Conservation (phyloP, 2,888 invertebrate genomes). For the Oscheius sp. region DNA sequence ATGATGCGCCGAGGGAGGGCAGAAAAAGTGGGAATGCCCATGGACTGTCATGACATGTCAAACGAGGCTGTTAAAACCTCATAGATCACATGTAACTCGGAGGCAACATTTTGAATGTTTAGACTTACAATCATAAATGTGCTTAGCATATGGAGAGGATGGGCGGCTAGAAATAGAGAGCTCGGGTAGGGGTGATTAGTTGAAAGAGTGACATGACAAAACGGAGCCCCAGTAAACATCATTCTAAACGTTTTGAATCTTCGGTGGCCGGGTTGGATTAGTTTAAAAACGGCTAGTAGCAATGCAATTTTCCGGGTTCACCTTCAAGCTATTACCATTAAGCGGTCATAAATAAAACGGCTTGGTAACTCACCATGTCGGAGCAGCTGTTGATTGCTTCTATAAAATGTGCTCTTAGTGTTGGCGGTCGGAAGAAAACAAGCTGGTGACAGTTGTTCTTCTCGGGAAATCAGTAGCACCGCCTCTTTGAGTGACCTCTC, state of each 20-base stretch:
- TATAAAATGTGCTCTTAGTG: slow-evolving; percentile 32
- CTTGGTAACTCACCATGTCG: slow-evolving; percentile 32
- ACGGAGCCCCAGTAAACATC: slow-evolving; percentile 20
- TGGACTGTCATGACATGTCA: slow-evolving; percentile 25
- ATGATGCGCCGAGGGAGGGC: not conserved
- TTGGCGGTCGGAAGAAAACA: slow-evolving; percentile 32
- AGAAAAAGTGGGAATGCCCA: slow-evolving; percentile 10
- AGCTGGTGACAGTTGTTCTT: slow-evolving; percentile 32
- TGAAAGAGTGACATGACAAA: slow-evolving; percentile 33
- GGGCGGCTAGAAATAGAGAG: slow-evolving; percentile 28
- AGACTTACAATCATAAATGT: too few species aligned
- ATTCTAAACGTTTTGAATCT: not conserved
- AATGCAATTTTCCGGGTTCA: not conserved
- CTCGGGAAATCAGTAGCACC: slow-evolving; percentile 25
- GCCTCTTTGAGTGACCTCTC: slow-evolving; percentile 34
- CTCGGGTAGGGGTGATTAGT: slow-evolving; percentile 31
- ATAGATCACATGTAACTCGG: slow-evolving; percentile 4
- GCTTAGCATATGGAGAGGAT: not conserved
- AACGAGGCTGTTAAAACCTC: slow-evolving; percentile 1
- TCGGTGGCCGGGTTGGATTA: not conserved
- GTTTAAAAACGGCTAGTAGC: not conserved
- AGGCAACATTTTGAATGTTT: too few species aligned
- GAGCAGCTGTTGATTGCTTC: slow-evolving; percentile 33
- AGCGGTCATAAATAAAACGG: slow-evolving; percentile 22
- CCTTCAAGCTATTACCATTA: slow-evolving; percentile 12